These are phyloP conservation scores for Falco novaeseelandiae DNA, from an alignment of 2,797 vertebrate genomes.

Conservation along the genomic window DNA sequence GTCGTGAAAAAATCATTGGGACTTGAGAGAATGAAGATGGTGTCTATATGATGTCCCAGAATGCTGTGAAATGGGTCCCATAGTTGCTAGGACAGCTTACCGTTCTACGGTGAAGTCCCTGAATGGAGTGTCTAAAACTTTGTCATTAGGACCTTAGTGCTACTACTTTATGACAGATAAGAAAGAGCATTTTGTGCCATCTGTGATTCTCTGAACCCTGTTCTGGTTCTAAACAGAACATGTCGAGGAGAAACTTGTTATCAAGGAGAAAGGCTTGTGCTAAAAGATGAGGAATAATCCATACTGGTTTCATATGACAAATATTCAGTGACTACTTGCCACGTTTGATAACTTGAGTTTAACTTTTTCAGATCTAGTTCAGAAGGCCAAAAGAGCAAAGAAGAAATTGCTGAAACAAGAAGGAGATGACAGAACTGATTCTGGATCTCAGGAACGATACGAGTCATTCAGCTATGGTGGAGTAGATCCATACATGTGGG, in stretches of 20 bases:
- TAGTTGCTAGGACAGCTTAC: background rate
- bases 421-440: slow-evolving; percentile 87
- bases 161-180: background rate
- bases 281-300: background rate
- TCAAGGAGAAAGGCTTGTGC: background rate
- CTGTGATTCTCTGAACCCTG: background rate
- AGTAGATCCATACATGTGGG: slow-evolving; percentile 97
- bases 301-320: background rate
- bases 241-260: background rate
- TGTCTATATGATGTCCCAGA: background rate
- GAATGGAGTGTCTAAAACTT: background rate
- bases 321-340: background rate
- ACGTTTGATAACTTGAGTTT: background rate
- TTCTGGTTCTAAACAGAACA: background rate
- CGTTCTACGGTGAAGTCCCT: background rate
- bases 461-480: slow-evolving; percentile 95
- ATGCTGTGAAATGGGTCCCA: background rate
- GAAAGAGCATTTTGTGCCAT: background rate
- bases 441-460: slow-evolving; percentile 82
- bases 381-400: slow-evolving; percentile 96
- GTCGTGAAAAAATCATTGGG: background rate
- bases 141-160: background rate
- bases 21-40: background rate
- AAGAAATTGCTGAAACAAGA: slow-evolving; percentile 92
- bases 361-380: slow-evolving; percentile 84